phyloP scores from a whole-genome alignment of 2,113 vertebrate genomes.

The Verasper variegatus region DNA sequence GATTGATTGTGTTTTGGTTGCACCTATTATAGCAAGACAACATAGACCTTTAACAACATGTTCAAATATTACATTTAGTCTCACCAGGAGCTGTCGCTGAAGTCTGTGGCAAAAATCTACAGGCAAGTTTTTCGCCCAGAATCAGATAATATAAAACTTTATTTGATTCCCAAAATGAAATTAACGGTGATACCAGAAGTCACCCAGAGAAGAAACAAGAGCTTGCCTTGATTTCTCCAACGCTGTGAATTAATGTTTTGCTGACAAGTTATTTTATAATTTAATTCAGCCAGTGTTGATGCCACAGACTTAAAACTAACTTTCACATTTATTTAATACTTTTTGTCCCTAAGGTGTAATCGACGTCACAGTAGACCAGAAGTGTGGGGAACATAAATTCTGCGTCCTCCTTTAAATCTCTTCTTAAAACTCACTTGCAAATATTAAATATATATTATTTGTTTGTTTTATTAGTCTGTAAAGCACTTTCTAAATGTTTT shows the following conservation, averaged over 20 bases:
- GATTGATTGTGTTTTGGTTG: conserved; percentile 6
- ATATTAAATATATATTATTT: background rate
- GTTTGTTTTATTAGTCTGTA: background rate
- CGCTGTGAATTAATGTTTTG: too few species aligned
- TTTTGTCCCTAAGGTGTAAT: background rate
- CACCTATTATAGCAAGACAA: background rate
- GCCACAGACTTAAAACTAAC: background rate
- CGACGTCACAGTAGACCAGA: background rate
- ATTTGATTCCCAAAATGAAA: background rate
- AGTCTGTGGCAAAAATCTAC: background rate
- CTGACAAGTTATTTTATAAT: too few species aligned
- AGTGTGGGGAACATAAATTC: background rate
- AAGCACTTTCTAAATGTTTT: background rate
- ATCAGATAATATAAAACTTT: background rate
- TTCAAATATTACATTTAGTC: conserved; percentile 3
- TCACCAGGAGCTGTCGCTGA: background rate
- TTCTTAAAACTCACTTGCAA: background rate
- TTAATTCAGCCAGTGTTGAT: background rate
- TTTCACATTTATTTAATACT: background rate
- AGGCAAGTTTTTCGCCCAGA: background rate
- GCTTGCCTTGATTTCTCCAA: background rate
- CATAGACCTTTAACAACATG: background rate
- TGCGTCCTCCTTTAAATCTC: too few species aligned
- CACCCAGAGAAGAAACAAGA: background rate
- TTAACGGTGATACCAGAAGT: background rate